Evolutionary conservation across 2,797 vertebrate genomes (phyloP).

Genomic region (Austrolebias charrua): DNA sequence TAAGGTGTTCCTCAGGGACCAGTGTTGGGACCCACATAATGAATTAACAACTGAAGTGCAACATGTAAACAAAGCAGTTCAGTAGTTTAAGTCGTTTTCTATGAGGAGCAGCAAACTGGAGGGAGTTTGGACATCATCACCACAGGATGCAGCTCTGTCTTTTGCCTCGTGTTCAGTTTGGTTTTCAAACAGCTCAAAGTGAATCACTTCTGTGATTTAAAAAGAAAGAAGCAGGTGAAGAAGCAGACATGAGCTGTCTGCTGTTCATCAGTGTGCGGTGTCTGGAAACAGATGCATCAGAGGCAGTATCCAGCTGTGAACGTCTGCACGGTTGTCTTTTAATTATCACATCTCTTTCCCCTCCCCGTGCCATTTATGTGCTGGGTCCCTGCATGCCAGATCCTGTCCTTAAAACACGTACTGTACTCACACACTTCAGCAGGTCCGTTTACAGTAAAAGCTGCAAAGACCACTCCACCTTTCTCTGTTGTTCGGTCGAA

Average conservation of each 20-base stretch:
- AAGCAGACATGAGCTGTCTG: slow-evolving; percentile 15
- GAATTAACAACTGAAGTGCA: no score
- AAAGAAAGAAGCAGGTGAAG: background rate
- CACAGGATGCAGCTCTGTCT: no score
- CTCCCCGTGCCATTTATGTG: slow-evolving; percentile 52
- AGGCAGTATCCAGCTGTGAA: slow-evolving; percentile 61
- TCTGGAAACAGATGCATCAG: slow-evolving; percentile 55
- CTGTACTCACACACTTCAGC: slow-evolving; percentile 30
- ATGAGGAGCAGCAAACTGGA: no score
- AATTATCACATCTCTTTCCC: slow-evolving; percentile 69
- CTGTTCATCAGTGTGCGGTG: slow-evolving; percentile 10
- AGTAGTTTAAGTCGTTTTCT: no score
- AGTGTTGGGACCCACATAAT: no score
- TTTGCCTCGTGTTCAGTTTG: no score
- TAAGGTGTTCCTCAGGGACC: no score
- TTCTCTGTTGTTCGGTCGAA: background rate
- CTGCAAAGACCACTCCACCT: slow-evolving; percentile 14
- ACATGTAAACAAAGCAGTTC: no score
- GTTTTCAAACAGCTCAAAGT: no score
- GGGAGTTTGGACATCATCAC: no score
- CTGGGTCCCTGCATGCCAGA: slow-evolving; percentile 46
- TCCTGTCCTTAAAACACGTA: slow-evolving; percentile 48
- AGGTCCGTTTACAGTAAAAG: slow-evolving; percentile 24
- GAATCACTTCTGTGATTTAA: no score
- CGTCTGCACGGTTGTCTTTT: slow-evolving; percentile 63